Evolutionary conservation across 2,113 vertebrate species (phyloP).

Genomic region (Myxocyprinus asiaticus): DNA sequence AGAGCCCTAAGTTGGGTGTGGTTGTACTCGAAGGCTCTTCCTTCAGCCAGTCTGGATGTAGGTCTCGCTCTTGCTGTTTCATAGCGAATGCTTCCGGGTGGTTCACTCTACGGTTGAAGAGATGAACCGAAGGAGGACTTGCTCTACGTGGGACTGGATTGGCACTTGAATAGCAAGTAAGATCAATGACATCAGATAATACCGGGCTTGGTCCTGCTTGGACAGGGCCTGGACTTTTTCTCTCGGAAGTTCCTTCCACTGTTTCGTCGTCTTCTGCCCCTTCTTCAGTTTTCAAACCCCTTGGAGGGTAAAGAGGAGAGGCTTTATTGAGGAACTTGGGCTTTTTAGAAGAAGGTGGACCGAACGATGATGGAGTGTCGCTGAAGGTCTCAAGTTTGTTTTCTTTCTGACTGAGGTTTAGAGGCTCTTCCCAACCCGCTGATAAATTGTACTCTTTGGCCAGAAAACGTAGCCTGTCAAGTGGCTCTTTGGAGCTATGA

Average conservation of each 20-base stretch:
- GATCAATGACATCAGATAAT: constrained; percentile 33
- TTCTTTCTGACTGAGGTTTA: constrained; percentile 71
- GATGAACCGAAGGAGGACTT: not conserved
- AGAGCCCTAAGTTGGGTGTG: not conserved
- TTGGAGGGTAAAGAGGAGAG: constrained; percentile 63
- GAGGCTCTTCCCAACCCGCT: constrained; percentile 65
- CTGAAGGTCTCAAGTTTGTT: constrained; percentile 3
- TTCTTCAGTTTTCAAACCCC: constrained; percentile 35
- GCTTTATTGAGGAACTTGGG: constrained; percentile 75
- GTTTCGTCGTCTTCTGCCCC: constrained; percentile 42
- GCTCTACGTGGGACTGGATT: constrained; percentile 20
- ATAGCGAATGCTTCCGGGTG: not conserved
- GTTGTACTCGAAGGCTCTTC: constrained; percentile 5
- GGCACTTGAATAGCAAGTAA: not conserved
- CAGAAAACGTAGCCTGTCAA: constrained; percentile 66
- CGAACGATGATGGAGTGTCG: constrained; percentile 66
- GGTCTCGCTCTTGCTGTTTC: constrained; percentile 35
- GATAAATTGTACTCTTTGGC: constrained; percentile 69
- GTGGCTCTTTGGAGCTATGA: constrained; percentile 52
- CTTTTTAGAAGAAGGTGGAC: constrained; percentile 60
- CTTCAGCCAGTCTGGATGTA: not conserved
- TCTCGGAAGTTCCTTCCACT: constrained; percentile 20
- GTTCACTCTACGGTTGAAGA: not conserved
- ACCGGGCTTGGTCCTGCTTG: not conserved
- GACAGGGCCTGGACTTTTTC: not conserved